Conservation (phyloP, 2,888 invertebrate genomes). For the Hyalella azteca region DNA sequence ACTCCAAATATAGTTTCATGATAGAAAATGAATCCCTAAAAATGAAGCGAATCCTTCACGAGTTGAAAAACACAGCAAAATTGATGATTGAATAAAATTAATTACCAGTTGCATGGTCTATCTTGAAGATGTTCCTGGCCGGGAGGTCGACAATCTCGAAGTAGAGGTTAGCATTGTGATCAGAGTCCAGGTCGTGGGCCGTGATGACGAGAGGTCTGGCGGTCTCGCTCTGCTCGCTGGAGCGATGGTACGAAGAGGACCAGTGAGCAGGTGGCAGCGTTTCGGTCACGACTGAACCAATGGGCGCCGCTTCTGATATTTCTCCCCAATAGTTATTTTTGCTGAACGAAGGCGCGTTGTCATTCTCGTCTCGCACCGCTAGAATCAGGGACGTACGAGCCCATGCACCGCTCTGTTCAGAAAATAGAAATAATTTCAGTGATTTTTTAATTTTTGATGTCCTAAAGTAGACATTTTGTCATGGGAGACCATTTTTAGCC, state of each 20-base stretch:
- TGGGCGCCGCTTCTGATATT: conserved; percentile 76
- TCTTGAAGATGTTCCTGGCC: conserved; percentile 79
- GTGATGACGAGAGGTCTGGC: conserved; percentile 82
- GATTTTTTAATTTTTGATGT: no score
- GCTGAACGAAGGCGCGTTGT: conserved; percentile 77
- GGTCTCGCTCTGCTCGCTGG: background rate
- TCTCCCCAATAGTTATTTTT: conserved; percentile 73
- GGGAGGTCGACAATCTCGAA: conserved; percentile 83
- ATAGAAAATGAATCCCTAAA: no score
- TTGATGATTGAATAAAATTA: no score
- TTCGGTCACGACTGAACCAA: conserved; percentile 72
- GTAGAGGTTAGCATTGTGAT: conserved; percentile 81
- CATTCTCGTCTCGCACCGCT: conserved; percentile 88
- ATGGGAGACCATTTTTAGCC: no score
- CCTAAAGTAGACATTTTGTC: no score
- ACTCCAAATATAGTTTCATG: no score
- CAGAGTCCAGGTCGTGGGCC: conserved; percentile 84
- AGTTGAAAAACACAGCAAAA: no score
- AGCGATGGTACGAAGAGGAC: background rate
- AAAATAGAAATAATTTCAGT: background rate
- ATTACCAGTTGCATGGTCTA: conserved; percentile 78
- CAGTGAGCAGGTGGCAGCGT: conserved; percentile 21
- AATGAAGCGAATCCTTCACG: no score
- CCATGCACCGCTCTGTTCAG: conserved; percentile 69
- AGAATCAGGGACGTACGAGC: conserved; percentile 76